A percentile compares a stretch with the other conserved stretches of the same genome.
Conservation (phyloP, 2,113 vertebrate genomes). For the Phainopepla nitens region DNA sequence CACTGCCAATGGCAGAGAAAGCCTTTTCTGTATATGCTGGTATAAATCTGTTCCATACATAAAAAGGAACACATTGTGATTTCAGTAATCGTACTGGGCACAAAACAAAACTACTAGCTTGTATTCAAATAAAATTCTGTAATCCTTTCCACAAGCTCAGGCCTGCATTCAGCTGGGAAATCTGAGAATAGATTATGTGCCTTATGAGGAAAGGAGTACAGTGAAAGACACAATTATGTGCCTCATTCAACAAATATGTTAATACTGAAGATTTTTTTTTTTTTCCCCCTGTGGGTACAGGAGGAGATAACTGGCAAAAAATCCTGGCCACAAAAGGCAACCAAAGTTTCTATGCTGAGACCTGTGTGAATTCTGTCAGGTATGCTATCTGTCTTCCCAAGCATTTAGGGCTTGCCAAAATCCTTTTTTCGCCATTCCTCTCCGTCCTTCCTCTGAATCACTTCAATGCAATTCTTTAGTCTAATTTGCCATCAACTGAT, state of each 20-base stretch:
- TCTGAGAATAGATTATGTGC: conserved; percentile 13
- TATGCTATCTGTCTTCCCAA: background rate
- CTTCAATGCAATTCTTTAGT: background rate
- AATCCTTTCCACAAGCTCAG: conserved; percentile 48
- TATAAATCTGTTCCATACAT: background rate
- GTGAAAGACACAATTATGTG: conserved; percentile 20
- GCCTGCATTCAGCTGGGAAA: conserved; percentile 43
- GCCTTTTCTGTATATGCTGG: background rate
- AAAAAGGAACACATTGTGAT: background rate
- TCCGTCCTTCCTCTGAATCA: background rate
- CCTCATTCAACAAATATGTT: conserved; percentile 31
- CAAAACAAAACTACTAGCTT: background rate
- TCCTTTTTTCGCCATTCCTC: background rate
- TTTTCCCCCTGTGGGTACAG: background rate
- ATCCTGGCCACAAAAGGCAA: background rate
- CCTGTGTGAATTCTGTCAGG: background rate
- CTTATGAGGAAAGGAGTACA: conserved; percentile 16
- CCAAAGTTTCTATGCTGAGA: background rate
- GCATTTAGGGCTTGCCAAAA: background rate
- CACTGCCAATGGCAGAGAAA: conserved; percentile 3
- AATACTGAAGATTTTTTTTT: background rate
- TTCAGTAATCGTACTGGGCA: background rate
- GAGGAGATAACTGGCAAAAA: conserved; percentile 1
- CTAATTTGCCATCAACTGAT: background rate
- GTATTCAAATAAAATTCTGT: conserved; percentile 55